Evolutionary conservation across 2,113 vertebrate species (phyloP).

Genomic region (Hydropotes inermis): DNA sequence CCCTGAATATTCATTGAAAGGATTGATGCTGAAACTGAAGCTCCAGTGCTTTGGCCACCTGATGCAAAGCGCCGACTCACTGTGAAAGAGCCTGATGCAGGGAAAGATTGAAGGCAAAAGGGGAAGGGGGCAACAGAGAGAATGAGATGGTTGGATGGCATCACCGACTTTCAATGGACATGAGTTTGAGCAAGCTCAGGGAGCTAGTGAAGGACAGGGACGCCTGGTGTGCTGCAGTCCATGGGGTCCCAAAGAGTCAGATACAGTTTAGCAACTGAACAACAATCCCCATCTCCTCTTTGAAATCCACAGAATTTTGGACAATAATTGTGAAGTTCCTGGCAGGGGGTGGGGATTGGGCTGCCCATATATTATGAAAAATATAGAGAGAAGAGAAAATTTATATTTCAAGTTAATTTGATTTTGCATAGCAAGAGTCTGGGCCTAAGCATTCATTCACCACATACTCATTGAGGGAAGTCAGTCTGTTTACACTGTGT

Average conservation of each 20-base stretch:
- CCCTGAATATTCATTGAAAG: not conserved
- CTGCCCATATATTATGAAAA: conserved; percentile 32
- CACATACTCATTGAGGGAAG: not conserved
- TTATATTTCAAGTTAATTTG: conserved; percentile 29
- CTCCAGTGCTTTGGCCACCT: not conserved
- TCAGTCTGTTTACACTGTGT: not conserved
- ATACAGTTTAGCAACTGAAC: not conserved
- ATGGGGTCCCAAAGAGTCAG: not conserved
- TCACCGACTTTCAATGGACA: not conserved
- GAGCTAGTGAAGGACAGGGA: not conserved
- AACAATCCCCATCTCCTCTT: not conserved
- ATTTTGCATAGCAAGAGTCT: conserved; percentile 9
- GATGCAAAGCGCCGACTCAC: not conserved
- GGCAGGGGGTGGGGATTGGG: not conserved
- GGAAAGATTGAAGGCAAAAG: not conserved
- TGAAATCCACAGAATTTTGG: not conserved
- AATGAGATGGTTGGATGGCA: not conserved
- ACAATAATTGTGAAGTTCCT: not conserved
- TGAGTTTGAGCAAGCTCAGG: not conserved
- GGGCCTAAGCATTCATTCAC: not conserved
- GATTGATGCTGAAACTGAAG: not conserved
- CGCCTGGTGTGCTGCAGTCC: not conserved
- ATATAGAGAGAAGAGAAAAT: not conserved
- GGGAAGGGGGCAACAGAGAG: not conserved
- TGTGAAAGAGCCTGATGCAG: not conserved